Conservation (phyloP, 1,140 invertebrate species). For the Armadillidium nasatum region DNA sequence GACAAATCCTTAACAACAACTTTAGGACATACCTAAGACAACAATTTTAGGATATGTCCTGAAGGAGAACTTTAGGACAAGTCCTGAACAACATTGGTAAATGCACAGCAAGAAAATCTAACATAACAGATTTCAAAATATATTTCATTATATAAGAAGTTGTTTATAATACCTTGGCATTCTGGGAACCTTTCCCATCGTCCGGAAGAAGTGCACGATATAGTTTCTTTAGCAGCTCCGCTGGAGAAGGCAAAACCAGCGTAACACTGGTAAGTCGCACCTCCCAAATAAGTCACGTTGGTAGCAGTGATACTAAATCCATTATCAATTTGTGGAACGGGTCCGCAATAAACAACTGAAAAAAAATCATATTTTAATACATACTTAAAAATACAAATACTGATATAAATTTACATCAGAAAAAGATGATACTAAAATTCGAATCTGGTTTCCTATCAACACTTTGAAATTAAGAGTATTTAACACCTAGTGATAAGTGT, state of each 20-base stretch:
- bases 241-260: slow-evolving; percentile 91
- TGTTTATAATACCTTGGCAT: slow-evolving; percentile 62
- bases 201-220: slow-evolving; percentile 80
- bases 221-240: slow-evolving; percentile 77
- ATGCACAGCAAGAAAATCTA: too few species aligned
- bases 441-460: too few species aligned
- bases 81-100: too few species aligned
- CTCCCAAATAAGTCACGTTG: slow-evolving; percentile 83
- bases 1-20: too few species aligned
- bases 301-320: slow-evolving; percentile 92
- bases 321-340: slow-evolving; percentile 94
- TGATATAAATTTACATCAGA: background rate
- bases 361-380: background rate
- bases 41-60: too few species aligned
- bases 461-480: too few species aligned
- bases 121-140: too few species aligned
- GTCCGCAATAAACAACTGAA: slow-evolving; percentile 77
- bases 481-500: too few species aligned
- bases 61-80: too few species aligned
- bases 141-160: too few species aligned
- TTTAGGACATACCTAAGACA: too few species aligned
- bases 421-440: too few species aligned
- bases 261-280: slow-evolving; percentile 93
- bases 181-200: slow-evolving; percentile 86
- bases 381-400: background rate